A percentile compares a stretch with the other conserved stretches of the same genome.
phyloP scores from a whole-genome alignment of 2,888 invertebrate genomes.

The Andrena bucephala region DNA sequence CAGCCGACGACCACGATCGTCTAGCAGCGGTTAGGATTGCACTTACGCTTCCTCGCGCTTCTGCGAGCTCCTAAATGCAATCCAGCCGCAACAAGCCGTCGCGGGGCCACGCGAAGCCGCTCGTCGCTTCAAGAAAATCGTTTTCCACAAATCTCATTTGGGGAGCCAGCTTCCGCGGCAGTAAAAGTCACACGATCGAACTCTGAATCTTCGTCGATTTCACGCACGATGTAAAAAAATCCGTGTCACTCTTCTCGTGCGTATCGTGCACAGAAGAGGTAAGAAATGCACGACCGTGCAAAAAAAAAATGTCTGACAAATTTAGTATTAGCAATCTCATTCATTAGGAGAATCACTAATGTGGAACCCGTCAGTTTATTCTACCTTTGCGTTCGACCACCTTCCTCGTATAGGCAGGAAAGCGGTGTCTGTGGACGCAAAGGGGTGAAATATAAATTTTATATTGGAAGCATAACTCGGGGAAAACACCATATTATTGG shows the following conservation, averaged over 20 bases:
- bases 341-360: neutral
- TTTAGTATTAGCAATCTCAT: neutral
- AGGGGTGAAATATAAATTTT: constrained; percentile 1
- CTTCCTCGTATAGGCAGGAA: neutral
- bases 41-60: constrained; percentile 54
- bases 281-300: neutral
- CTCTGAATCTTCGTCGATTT: neutral
- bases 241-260: no score
- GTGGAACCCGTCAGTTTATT: constrained; percentile 9
- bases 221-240: no score
- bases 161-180: neutral
- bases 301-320: constrained; percentile 6
- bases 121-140: constrained; percentile 7
- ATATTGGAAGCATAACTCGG: no score
- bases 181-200: neutral
- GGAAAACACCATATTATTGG: no score
- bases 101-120: constrained; percentile 23
- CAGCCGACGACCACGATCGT: constrained; percentile 45
- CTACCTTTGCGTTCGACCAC: constrained; percentile 37
- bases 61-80: constrained; percentile 55
- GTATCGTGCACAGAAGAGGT: no score
- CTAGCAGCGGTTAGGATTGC: constrained; percentile 39
- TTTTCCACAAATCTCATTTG: constrained; percentile 36
- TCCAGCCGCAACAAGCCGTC: constrained; percentile 44
- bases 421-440: constrained; percentile 10